phyloP scores from a whole-genome alignment of 2,888 invertebrate species.

The Mesoligia furuncula region DNA sequence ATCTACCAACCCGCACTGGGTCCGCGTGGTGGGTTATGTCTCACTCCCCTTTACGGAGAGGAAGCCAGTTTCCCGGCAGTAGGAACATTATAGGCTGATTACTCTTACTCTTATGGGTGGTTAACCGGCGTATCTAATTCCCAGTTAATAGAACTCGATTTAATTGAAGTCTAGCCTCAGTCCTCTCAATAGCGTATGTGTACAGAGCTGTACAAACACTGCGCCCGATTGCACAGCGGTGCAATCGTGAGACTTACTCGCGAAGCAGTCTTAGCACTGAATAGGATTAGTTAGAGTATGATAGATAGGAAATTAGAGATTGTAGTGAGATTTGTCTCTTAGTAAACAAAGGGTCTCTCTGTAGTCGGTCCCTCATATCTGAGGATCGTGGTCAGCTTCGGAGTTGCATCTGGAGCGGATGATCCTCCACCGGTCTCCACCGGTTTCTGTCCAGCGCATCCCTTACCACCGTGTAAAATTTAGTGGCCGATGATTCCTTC shows the following conservation, averaged over 20 bases:
- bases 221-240: not conserved
- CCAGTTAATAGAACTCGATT: slow-evolving; percentile 3
- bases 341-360: not conserved
- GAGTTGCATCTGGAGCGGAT: no score
- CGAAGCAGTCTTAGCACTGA: slow-evolving; percentile 4
- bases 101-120: not conserved
- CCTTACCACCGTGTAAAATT: no score
- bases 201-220: slow-evolving; percentile 15
- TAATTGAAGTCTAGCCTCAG: not conserved
- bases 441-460: no score
- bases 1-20: no score
- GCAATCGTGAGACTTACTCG: slow-evolving; percentile 21
- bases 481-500: no score
- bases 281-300: not conserved
- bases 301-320: not conserved
- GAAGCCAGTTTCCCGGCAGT: no score
- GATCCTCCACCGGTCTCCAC: no score
- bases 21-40: no score
- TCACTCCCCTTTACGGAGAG: no score
- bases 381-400: no score
- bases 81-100: no score
- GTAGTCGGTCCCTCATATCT: no score
- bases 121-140: not conserved
- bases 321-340: not conserved
- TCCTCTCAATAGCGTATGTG: not conserved